These are phyloP conservation scores for Helicoverpa armigera DNA, from an alignment of 1,140 invertebrate species.

Conservation along the genomic window DNA sequence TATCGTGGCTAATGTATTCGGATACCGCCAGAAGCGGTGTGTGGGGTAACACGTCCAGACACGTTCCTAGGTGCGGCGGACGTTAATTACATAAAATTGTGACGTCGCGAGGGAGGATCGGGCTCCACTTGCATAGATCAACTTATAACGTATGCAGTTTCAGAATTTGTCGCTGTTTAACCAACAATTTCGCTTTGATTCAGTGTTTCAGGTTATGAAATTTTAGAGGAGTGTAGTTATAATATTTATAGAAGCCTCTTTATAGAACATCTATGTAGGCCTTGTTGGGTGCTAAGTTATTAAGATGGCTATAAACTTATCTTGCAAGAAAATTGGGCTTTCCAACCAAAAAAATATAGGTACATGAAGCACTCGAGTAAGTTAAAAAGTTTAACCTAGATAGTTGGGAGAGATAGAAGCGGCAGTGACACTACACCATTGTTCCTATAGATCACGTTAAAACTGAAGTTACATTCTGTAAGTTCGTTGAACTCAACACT, in stretches of 20 bases:
- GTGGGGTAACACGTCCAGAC: constrained; percentile 56
- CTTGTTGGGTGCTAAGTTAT: too few species aligned
- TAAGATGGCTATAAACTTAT: neutral
- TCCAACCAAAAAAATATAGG: constrained; percentile 2
- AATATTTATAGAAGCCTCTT: neutral
- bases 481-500: constrained; percentile 39
- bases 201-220: neutral
- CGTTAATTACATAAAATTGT: constrained; percentile 81
- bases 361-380: constrained; percentile 5
- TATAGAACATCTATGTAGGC: too few species aligned
- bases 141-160: constrained; percentile 68
- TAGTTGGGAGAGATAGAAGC: constrained; percentile 14
- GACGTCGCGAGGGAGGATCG: constrained; percentile 72
- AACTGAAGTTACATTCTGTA: constrained; percentile 42
- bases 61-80: constrained; percentile 47
- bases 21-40: constrained; percentile 65
- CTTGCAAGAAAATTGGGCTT: neutral
- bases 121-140: constrained; percentile 63
- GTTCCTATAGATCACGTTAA: constrained; percentile 44
- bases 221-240: neutral
- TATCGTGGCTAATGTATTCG: constrained; percentile 67
- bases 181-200: constrained; percentile 54
- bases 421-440: constrained; percentile 28
- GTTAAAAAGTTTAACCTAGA: constrained; percentile 23
- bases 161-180: constrained; percentile 62